phyloP scores from a whole-genome alignment of 2,113 vertebrate genomes.

The Sinosuthora webbiana region DNA sequence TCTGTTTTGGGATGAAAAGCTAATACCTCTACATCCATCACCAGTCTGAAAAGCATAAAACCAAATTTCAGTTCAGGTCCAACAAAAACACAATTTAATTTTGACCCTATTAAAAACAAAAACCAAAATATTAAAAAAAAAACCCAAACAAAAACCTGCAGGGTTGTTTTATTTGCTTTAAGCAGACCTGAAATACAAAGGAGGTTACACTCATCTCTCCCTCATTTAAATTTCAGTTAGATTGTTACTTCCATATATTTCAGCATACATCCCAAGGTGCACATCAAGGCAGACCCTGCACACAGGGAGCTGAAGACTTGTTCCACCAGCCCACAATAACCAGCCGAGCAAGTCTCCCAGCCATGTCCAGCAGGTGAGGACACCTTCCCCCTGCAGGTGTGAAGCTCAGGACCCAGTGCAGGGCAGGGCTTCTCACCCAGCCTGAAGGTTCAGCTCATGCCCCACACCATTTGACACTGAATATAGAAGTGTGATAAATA shows the following conservation, averaged over 20 bases:
- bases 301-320: neutral
- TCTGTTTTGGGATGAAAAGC: neutral
- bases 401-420: neutral
- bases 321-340: too few relatives aligned
- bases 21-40: neutral
- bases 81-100: neutral
- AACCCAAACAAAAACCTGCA: neutral
- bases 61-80: neutral
- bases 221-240: neutral
- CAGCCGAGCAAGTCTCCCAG: neutral
- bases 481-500: too few relatives aligned
- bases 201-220: too few relatives aligned
- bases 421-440: neutral
- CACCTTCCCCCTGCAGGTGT: neutral
- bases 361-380: neutral
- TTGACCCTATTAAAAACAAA: neutral
- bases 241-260: neutral
- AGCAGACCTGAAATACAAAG: neutral
- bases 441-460: neutral
- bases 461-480: neutral
- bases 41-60: neutral
- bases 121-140: neutral
- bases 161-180: too few relatives aligned
- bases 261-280: fast-evolving
- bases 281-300: neutral